Evolutionary conservation across 2,113 vertebrate species (phyloP).

Genomic region (Phaethornis superciliosus): DNA sequence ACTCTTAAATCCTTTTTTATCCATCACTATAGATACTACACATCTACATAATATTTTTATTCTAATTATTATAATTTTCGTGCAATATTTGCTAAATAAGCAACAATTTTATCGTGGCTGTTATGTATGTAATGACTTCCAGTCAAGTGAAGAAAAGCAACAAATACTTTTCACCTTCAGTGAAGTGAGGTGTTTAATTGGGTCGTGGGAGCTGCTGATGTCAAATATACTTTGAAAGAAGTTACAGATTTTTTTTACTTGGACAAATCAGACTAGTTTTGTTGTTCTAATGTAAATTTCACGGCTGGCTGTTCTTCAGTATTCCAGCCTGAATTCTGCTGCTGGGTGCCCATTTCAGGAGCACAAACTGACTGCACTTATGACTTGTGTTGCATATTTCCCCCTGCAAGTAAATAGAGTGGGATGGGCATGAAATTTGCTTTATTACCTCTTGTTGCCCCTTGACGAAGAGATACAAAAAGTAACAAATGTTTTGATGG

Average conservation of each 20-base stretch:
- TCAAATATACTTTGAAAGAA: neutral
- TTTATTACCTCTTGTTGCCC: neutral
- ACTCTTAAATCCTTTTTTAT: conserved; percentile 25
- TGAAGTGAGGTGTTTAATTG: conserved; percentile 45
- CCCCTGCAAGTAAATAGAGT: neutral
- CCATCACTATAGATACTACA: neutral
- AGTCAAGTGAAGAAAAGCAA: conserved; percentile 11
- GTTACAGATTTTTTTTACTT: neutral
- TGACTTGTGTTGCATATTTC: neutral
- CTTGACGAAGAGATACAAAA: neutral
- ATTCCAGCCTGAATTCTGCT: neutral
- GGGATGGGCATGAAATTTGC: neutral
- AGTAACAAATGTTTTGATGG: neutral
- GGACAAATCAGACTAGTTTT: neutral
- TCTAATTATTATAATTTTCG: neutral
- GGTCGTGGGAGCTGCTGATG: neutral
- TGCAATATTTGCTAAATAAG: conserved; percentile 36
- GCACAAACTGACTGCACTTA: neutral
- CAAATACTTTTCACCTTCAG: neutral
- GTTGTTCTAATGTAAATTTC: neutral
- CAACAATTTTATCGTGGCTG: conserved; percentile 16
- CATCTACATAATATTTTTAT: conserved; percentile 32
- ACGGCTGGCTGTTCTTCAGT: neutral
- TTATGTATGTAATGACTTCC: neutral
- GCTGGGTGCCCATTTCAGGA: neutral